Base-by-base conservation (phyloP, 1,140 invertebrate species). In the Heterodera carotae region DNA sequence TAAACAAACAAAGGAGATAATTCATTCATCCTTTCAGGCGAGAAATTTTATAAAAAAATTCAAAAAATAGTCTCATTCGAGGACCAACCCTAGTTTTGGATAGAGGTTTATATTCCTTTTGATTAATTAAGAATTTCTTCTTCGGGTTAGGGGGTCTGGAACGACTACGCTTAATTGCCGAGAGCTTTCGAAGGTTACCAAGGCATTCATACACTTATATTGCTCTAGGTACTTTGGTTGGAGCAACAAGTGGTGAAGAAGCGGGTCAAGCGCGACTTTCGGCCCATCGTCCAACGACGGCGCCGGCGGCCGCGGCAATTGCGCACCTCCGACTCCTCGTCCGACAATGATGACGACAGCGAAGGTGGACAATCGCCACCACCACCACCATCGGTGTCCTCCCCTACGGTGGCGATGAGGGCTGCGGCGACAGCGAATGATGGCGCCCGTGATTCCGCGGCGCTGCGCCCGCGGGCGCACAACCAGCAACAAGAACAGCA, bases 181-280 rank as follows among this genome's bases (percentile, higher is more conserved):
- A n/a, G n/a, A n/a, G n/a, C n/a, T n/a, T n/a, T n/a, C n/a, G n/a
- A n/a, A n/a, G n/a, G n/a, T n/a, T n/a, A n/a, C n/a, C n/a, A n/a
- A n/a, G n/a, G n/a, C n/a, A n/a, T n/a, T n/a, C n/a, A n/a, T n/a
- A n/a, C n/a, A n/a, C n/a, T n/a, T n/a, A n/a, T n/a, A n/a, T n/a
- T n/a, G n/a, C n/a, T n/a, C n/a, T 36, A 96, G 93, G 93, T 96
- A 2, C 90, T 91, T 81, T 97, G 95, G 95, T 92, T 95, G 74
- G 93, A 97, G 86, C 96, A 98, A 85, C 95, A 97, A 88, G 91
- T 93, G 68, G 94, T 94, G 84, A 94, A 92, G 88, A 91, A 91
- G 64, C 91, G 95, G 31, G 91, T 92, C 62, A 97, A 97, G 90
- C 90, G 95, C 39, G 94, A 95, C 89, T 94, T 84, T 39, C 72